A percentile compares a stretch with the other conserved stretches of the same genome.
Evolutionary conservation across 2,113 vertebrate genomes (phyloP).

Genomic region (Salvelinus alpinus): DNA sequence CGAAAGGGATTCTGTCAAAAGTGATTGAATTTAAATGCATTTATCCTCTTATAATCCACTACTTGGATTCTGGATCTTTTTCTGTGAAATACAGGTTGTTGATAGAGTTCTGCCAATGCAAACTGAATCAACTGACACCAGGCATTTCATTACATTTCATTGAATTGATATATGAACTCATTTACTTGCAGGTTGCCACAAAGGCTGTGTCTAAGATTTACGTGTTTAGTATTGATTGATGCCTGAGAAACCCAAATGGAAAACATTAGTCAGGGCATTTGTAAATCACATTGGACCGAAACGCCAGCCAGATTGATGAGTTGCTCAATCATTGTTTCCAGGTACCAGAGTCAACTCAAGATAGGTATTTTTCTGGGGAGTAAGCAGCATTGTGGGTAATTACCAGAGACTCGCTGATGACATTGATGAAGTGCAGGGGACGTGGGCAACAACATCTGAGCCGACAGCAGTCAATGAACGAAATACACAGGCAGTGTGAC

Average conservation of each 20-base stretch:
- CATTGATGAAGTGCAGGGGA: constrained; percentile 8
- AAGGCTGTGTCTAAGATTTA: not conserved
- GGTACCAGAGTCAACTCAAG: constrained; percentile 17
- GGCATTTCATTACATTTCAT: not conserved
- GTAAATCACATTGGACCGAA: constrained; percentile 41
- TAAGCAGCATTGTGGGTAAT: constrained; percentile 51
- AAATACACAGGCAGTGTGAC: not conserved
- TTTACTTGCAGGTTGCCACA: constrained; percentile 12
- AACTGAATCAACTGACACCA: not conserved
- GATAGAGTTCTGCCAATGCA: not conserved
- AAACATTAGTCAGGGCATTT: constrained; percentile 26
- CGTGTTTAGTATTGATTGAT: constrained; percentile 27
- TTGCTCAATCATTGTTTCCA: constrained; percentile 28
- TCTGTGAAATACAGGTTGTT: not conserved
- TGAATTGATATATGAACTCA: constrained; percentile 10
- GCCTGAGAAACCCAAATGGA: constrained; percentile 16
- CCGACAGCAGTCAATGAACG: constrained; percentile 3
- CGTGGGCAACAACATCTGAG: not conserved
- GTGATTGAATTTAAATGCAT: too few species aligned
- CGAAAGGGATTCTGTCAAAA: too few species aligned
- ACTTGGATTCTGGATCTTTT: too few species aligned
- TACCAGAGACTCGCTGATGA: constrained; percentile 31
- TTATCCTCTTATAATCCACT: too few species aligned
- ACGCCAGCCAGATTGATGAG: constrained; percentile 44
- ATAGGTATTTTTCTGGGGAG: constrained; percentile 20